Percentiles rank a stretch among this genome's conserved stretches.
Conservation (phyloP, 2,888 invertebrate genomes). For the Diarsia rubi region DNA sequence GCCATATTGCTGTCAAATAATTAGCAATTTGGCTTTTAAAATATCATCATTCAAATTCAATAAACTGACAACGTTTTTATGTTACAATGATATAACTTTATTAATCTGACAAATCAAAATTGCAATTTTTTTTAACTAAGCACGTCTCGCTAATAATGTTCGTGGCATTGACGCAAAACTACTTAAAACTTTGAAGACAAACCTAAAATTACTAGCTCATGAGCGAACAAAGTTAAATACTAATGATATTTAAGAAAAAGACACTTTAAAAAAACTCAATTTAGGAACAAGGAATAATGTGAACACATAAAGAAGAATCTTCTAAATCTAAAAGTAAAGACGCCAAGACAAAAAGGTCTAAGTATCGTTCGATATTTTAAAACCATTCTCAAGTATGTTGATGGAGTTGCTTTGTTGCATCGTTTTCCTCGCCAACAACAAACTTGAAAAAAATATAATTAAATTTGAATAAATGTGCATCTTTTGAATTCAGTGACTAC, state of each 20-base stretch:
- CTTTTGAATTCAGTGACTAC: conserved; percentile 31
- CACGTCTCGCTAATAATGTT: background rate
- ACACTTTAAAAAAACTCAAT: background rate
- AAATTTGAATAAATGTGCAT: conserved; percentile 1
- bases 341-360: conserved; percentile 15
- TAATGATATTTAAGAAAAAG: background rate
- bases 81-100: background rate
- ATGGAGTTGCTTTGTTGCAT: background rate
- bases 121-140: background rate
- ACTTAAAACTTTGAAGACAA: background rate
- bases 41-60: background rate
- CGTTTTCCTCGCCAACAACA: background rate
- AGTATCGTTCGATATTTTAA: background rate
- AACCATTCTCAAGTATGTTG: conserved; percentile 6
- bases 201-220: background rate
- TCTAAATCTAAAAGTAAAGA: background rate
- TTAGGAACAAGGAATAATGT: background rate
- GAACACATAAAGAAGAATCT: background rate
- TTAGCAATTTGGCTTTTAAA: too few species aligned
- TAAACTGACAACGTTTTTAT: background rate
- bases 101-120: background rate
- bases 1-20: background rate
- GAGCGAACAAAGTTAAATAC: background rate
- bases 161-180: background rate
- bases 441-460: conserved; percentile 15